phyloP scores from a whole-genome alignment of 37 sponge, comb jelly and placozoan genomes.

The Tethya wilhelma region DNA sequence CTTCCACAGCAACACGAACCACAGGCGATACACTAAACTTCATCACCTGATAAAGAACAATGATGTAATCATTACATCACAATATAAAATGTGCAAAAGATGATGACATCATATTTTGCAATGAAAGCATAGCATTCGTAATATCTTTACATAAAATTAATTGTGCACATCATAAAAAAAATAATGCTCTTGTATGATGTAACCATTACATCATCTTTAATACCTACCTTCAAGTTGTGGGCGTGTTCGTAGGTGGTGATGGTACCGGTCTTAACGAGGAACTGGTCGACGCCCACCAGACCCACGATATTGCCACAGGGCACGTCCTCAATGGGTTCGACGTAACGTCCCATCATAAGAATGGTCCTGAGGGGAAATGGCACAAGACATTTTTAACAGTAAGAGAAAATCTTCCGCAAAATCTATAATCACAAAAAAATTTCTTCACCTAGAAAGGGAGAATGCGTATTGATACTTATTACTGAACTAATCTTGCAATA shows the following conservation, averaged over 20 bases:
- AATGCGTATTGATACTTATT: not conserved
- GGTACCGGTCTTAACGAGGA: slow-evolving; percentile 98
- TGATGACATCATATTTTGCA: not conserved
- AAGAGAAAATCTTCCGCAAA: not conserved
- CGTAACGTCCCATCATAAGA: slow-evolving; percentile 98
- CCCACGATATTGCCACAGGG: slow-evolving; percentile 99
- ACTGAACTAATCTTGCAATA: not conserved
- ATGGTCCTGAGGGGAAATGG: slow-evolving; percentile 70
- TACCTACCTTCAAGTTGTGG: slow-evolving; percentile 90
- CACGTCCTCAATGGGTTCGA: slow-evolving; percentile 97
- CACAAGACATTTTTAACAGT: too few species aligned
- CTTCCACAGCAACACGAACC: slow-evolving; percentile 98
- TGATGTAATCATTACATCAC: too few species aligned
- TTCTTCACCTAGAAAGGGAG: too few species aligned
- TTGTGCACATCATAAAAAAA: not conserved
- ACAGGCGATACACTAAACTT: slow-evolving; percentile 99
- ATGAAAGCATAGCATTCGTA: not conserved
- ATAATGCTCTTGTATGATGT: not conserved
- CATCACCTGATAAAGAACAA: slow-evolving; percentile 79
- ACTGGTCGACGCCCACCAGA: slow-evolving; percentile 99
- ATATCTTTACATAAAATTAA: not conserved
- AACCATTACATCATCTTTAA: not conserved
- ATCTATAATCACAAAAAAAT: not conserved
- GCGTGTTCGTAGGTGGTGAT: slow-evolving; percentile 96
- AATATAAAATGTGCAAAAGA: not conserved